Conservation (phyloP, 2,888 invertebrate genomes). For the Drosophila robusta region DNA sequence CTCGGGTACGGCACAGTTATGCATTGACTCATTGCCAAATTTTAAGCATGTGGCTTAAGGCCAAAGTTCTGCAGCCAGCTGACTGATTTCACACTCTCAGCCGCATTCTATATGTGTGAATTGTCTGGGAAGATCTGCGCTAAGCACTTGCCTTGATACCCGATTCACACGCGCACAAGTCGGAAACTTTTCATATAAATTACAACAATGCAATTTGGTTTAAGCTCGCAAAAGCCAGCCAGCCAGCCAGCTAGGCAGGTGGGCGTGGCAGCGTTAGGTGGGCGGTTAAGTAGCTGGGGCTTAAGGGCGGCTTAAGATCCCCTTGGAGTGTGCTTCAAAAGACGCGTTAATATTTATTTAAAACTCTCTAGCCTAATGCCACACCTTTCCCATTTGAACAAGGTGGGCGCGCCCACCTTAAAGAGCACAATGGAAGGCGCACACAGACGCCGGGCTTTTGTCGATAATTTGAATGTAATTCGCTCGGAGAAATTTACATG, state of each 20-base stretch:
- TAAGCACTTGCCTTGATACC: constrained; percentile 15
- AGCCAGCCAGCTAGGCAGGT: constrained; percentile 25
- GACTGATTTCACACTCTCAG: constrained; percentile 33
- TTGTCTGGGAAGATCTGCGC: constrained; percentile 10
- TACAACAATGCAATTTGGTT: constrained; percentile 65
- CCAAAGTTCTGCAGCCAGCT: constrained; percentile 25
- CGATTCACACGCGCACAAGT: constrained; percentile 33
- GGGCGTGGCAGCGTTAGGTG: constrained; percentile 14
- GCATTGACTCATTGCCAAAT: constrained; percentile 10
- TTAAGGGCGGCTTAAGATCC: constrained; percentile 32
- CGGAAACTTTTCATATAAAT: constrained; percentile 74
- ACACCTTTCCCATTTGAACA: constrained; percentile 11
- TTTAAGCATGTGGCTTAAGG: constrained; percentile 7
- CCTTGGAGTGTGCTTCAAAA: neutral
- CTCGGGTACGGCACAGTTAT: constrained; percentile 9
- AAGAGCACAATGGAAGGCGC: constrained; percentile 20
- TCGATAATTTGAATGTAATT: constrained; percentile 75
- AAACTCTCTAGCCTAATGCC: constrained; percentile 46
- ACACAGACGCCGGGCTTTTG: constrained; percentile 19
- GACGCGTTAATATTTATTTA: constrained; percentile 70
- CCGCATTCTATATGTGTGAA: neutral
- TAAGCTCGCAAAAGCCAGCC: constrained; percentile 37
- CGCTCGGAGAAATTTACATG: constrained; percentile 73
- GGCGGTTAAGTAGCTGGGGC: neutral
- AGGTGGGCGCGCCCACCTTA: constrained; percentile 3